Conservation (phyloP, 2,888 invertebrate species). For the Liodrosophila aerea region DNA sequence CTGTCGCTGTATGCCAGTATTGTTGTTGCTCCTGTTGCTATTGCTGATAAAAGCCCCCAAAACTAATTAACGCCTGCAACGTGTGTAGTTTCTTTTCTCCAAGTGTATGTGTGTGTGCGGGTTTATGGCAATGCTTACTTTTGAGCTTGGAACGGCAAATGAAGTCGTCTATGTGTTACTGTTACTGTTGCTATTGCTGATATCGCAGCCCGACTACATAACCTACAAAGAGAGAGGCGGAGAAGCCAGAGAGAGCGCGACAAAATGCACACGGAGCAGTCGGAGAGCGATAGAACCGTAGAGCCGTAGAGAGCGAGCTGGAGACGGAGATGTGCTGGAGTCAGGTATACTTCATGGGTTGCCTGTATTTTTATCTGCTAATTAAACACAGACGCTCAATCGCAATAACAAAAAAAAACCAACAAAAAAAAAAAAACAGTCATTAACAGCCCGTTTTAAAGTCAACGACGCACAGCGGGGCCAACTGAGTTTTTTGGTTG, state of each 20-base stretch:
- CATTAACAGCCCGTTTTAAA: constrained; percentile 65
- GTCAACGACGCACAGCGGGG: constrained; percentile 65
- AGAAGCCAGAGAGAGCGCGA: neutral
- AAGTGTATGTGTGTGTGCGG: constrained; percentile 29
- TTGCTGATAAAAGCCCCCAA: constrained; percentile 70
- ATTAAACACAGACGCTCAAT: constrained; percentile 77
- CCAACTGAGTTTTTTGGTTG: constrained; percentile 26
- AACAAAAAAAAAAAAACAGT: constrained; percentile 20
- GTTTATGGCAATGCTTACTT: constrained; percentile 30
- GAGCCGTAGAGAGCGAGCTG: neutral
- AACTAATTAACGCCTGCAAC: constrained; percentile 76
- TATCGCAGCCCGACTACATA: constrained; percentile 35
- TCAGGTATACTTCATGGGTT: constrained; percentile 52
- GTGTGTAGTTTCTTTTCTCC: constrained; percentile 34
- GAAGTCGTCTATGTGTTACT: constrained; percentile 24
- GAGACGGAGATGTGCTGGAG: constrained; percentile 1
- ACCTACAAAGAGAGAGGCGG: constrained; percentile 1
- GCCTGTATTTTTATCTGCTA: constrained; percentile 76
- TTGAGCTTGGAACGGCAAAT: constrained; percentile 32
- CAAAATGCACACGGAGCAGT: no score
- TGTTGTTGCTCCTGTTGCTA: constrained; percentile 19
- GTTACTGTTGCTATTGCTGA: constrained; percentile 29
- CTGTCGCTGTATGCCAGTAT: constrained; percentile 17
- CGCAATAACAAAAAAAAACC: constrained; percentile 40
- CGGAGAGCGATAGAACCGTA: constrained; percentile 14